Conservation (phyloP, 2,797 vertebrate species). For the Carcharodon carcharias region DNA sequence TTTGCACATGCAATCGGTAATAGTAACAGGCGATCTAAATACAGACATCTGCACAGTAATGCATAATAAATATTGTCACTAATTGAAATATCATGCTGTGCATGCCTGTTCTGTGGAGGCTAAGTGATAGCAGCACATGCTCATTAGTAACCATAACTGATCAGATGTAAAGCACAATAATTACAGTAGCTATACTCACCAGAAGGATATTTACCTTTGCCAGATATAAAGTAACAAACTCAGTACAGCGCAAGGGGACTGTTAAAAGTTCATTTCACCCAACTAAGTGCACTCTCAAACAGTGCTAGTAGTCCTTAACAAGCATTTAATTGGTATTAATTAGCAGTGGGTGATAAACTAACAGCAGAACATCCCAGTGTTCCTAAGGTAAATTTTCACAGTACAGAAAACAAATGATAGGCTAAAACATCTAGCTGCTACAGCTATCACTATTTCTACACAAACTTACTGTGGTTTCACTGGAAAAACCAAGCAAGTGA, state of each 20-base stretch:
- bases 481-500: not conserved
- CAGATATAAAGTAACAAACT: conserved; percentile 10
- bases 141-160: conserved; percentile 16
- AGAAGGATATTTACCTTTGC: conserved; percentile 25
- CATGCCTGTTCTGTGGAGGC: not conserved
- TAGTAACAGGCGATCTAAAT: not conserved
- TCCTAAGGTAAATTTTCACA: not conserved
- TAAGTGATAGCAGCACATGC: conserved; percentile 6
- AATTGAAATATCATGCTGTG: conserved; percentile 33
- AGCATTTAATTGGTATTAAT: conserved; percentile 22
- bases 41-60: conserved; percentile 21
- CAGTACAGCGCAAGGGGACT: not conserved
- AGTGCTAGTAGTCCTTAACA: not conserved
- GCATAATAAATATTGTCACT: conserved; percentile 30
- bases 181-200: conserved; percentile 17
- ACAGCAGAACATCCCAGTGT: not conserved
- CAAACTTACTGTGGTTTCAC: not conserved
- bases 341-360: not conserved
- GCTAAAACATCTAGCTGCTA: not conserved
- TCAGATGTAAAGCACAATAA: conserved; percentile 18
- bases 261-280: conserved; percentile 19
- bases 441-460: not conserved
- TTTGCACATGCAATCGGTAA: not conserved
- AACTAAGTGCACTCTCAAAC: not conserved
- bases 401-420: not conserved